A percentile compares a stretch with the other conserved stretches of the same genome.
These are phyloP conservation scores for Daphoenositta chrysoptera DNA, from an alignment of 2,113 vertebrate species.

Conservation along the genomic window DNA sequence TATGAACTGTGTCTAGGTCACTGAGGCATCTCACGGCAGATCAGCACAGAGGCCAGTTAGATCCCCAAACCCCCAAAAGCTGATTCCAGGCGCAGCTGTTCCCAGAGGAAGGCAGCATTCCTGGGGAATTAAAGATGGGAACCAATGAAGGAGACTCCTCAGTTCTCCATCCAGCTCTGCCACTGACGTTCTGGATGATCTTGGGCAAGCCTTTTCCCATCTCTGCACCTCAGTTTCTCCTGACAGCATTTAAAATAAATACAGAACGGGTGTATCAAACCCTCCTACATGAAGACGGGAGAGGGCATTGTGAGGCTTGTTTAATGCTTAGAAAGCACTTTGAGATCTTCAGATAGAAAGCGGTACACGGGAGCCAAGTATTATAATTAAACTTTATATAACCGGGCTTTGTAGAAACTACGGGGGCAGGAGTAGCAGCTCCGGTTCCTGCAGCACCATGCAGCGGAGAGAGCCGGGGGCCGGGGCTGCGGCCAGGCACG, in stretches of 20 bases:
- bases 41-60: not conserved
- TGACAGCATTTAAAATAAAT: constrained; percentile 32
- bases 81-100: constrained; percentile 3
- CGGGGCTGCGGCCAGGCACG: not conserved
- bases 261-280: constrained; percentile 40
- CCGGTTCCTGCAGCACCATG: not conserved
- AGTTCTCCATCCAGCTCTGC: not conserved
- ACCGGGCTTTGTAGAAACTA: not conserved
- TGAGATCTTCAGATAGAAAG: constrained; percentile 55
- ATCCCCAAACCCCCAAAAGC: not conserved
- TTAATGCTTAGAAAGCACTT: constrained; percentile 66
- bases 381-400: constrained; percentile 66
- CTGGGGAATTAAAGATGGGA: not conserved
- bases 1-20: not conserved
- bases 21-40: not conserved
- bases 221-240: constrained; percentile 18
- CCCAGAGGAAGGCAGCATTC: not conserved
- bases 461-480: not conserved
- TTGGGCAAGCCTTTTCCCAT: not conserved
- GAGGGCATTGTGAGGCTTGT: constrained; percentile 55
- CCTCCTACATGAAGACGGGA: constrained; percentile 29
- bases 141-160: not conserved
- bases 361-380: constrained; percentile 39
- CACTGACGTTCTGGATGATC: not conserved
- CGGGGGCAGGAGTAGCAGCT: not conserved